Percentiles rank a stretch among this genome's conserved stretches.
These are phyloP conservation scores for Candoia aspera DNA, from an alignment of 2,113 vertebrate genomes.

Conservation along the genomic window DNA sequence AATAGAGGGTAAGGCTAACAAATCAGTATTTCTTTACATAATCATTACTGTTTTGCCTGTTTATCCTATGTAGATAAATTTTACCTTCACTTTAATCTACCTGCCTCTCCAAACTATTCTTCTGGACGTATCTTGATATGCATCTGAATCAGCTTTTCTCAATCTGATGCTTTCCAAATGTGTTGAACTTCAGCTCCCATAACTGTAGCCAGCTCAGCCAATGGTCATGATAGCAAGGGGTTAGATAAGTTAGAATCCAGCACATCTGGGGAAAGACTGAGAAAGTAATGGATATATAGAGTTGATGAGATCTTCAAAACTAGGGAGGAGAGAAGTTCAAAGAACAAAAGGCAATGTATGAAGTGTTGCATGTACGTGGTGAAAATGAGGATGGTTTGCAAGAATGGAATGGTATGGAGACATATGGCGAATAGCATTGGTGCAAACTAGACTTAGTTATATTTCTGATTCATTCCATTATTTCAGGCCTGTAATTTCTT, in stretches of 20 bases:
- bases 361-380: not conserved
- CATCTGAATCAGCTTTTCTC: not conserved
- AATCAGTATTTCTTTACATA: not conserved
- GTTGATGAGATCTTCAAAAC: not conserved
- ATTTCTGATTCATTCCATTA: not conserved
- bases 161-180: not conserved
- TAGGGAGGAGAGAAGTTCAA: not conserved
- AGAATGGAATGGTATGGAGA: not conserved
- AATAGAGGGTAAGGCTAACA: conserved; percentile 44
- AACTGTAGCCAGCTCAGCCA: not conserved
- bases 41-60: not conserved
- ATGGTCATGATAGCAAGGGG: not conserved
- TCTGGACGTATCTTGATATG: not conserved
- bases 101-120: not conserved
- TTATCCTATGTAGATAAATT: not conserved
- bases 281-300: not conserved
- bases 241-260: not conserved
- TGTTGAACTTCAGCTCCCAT: not conserved
- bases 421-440: not conserved
- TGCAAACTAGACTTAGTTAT: not conserved
- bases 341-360: not conserved
- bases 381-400: not conserved
- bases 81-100: not conserved
- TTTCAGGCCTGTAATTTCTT: not conserved
- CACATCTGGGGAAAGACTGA: not conserved